Conservation (phyloP, 2,888 invertebrate species). For the Acanthopleura granulata region DNA sequence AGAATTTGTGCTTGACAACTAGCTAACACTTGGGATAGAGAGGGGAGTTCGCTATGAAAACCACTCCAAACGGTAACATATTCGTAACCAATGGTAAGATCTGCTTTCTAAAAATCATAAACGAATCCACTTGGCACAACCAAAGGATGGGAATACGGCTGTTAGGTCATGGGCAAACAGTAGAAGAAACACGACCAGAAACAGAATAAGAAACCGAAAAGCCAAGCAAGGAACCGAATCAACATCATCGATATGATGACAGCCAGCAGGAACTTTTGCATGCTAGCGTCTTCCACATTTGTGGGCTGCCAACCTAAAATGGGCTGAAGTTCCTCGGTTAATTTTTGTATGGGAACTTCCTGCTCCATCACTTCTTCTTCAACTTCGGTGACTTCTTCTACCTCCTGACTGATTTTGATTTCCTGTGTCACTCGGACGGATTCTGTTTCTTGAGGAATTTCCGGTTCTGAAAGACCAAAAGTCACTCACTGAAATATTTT, state of each 20-base stretch:
- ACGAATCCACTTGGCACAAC: no score
- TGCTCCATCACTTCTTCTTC: conserved; percentile 37
- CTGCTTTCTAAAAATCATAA: no score
- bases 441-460: conserved; percentile 30
- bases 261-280: conserved; percentile 48
- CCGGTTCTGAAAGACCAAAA: no score
- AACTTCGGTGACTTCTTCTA: conserved; percentile 29
- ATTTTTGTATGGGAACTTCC: conserved; percentile 44
- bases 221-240: conserved; percentile 46
- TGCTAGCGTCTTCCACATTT: conserved; percentile 43
- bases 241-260: conserved; percentile 44
- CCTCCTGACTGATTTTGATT: conserved; percentile 21
- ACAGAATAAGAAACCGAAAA: conserved; percentile 44
- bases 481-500: no score
- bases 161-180: conserved; percentile 25
- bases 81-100: background rate
- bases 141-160: background rate
- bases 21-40: background rate
- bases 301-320: conserved; percentile 47
- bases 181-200: conserved; percentile 44
- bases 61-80: background rate
- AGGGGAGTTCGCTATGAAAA: background rate
- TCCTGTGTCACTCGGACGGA: conserved; percentile 40
- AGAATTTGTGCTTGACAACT: background rate
- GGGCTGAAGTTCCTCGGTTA: conserved; percentile 41